Evolutionary conservation across 2,888 invertebrate genomes (phyloP).

Genomic region (Junonia oenone): DNA sequence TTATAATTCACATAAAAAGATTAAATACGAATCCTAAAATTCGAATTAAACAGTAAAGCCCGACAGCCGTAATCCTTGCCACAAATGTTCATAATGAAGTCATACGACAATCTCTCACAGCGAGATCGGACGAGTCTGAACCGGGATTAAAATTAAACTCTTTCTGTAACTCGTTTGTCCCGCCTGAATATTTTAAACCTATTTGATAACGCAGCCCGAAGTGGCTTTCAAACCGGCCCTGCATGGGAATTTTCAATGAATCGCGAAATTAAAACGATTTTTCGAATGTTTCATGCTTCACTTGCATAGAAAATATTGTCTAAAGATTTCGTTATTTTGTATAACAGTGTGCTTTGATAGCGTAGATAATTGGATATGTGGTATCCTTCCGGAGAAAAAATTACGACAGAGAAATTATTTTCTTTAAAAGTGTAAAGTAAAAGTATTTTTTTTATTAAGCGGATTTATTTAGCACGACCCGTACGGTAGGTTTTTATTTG

Average conservation of each 20-base stretch:
- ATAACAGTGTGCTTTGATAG: neutral
- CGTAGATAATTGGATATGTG: too few species aligned
- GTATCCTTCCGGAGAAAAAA: too few species aligned
- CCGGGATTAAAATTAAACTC: conserved; percentile 21
- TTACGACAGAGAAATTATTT: too few species aligned
- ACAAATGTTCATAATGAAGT: conserved; percentile 15
- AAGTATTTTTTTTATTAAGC: too few species aligned
- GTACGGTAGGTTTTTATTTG: too few species aligned
- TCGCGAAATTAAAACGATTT: conserved; percentile 16
- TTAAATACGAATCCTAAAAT: neutral
- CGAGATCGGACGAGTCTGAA: conserved; percentile 5
- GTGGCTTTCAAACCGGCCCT: conserved; percentile 23
- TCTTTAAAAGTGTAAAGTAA: too few species aligned
- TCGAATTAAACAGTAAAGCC: too few species aligned
- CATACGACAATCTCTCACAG: conserved; percentile 11
- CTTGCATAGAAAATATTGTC: neutral
- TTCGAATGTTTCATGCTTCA: neutral
- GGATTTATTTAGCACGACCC: too few species aligned
- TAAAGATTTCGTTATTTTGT: neutral
- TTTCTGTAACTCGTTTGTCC: conserved; percentile 26
- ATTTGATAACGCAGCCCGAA: conserved; percentile 36
- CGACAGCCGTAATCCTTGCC: neutral
- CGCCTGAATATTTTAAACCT: conserved; percentile 40
- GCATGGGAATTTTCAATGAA: conserved; percentile 14
- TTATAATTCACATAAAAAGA: neutral